Conservation (phyloP, 2,888 invertebrate genomes). For the Hypsopygia costalis region DNA sequence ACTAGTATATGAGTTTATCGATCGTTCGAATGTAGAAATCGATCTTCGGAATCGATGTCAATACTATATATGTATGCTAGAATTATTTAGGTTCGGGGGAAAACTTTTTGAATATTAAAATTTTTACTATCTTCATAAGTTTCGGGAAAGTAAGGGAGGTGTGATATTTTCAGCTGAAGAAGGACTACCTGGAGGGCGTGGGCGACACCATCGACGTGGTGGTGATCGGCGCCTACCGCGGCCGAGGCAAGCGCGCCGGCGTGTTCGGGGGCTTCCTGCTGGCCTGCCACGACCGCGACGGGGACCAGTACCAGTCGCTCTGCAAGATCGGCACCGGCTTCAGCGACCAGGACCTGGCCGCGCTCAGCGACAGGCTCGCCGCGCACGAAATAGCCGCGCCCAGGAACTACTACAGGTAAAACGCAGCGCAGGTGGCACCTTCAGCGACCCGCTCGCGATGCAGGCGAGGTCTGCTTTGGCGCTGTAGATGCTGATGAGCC, state of each 20-base stretch:
- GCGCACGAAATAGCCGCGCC: conserved; percentile 87
- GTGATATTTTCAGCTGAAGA: conserved; percentile 89
- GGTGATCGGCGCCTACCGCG: conserved; percentile 96
- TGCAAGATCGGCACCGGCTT: conserved; percentile 95
- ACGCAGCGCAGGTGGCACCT: neutral
- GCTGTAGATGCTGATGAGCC: too few species aligned
- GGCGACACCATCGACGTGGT: conserved; percentile 98
- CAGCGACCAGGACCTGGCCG: conserved; percentile 92
- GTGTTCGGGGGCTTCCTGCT: conserved; percentile 96
- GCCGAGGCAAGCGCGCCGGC: conserved; percentile 96
- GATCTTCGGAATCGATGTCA: too few species aligned
- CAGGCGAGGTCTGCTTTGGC: too few species aligned
- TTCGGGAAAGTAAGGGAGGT: too few species aligned
- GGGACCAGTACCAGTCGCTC: conserved; percentile 92
- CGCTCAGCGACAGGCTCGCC: conserved; percentile 88
- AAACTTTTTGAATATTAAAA: too few species aligned
- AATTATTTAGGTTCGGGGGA: too few species aligned
- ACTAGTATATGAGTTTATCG: too few species aligned
- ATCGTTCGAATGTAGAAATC: too few species aligned
- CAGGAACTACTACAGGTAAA: conserved; percentile 87
- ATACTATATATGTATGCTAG: too few species aligned
- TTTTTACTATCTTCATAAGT: too few species aligned
- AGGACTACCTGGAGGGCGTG: conserved; percentile 97
- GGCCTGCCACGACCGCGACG: conserved; percentile 93
- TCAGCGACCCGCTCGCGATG: neutral